These are phyloP conservation scores for Protosalanx chinensis DNA, from an alignment of 2,797 vertebrate genomes.

Conservation along the genomic window DNA sequence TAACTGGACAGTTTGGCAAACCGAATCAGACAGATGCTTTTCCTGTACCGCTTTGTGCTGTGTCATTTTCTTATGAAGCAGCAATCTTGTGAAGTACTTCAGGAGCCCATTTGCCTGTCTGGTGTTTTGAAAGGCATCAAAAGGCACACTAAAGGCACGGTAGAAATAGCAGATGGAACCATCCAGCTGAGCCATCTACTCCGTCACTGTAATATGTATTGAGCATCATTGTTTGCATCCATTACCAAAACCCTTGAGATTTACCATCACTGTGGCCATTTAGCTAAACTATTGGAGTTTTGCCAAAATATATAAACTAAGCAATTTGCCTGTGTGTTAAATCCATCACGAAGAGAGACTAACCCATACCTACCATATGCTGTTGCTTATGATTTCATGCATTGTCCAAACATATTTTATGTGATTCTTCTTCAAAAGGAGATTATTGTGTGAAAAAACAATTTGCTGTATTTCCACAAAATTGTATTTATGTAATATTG, in stretches of 20 bases:
- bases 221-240: not conserved
- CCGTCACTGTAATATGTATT: slow-evolving; percentile 39
- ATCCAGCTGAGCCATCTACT: slow-evolving; percentile 44
- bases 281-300: not conserved
- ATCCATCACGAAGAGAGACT: not conserved
- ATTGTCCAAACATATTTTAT: too few relatives aligned
- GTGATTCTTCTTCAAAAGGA: too few relatives aligned
- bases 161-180: slow-evolving; percentile 31
- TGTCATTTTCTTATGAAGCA: slow-evolving; percentile 25
- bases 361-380: not conserved
- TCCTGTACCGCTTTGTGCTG: slow-evolving; percentile 32
- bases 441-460: too few relatives aligned
- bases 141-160: slow-evolving; percentile 44
- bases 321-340: not conserved
- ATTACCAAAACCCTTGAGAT: not conserved
- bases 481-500: too few relatives aligned
- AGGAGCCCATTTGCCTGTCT: slow-evolving; percentile 46
- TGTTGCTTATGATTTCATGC: too few relatives aligned
- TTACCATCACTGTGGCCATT: not conserved
- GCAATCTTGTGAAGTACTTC: slow-evolving; percentile 58
- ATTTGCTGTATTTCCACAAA: too few relatives aligned
- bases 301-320: not conserved
- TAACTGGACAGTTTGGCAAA: slow-evolving; percentile 29
- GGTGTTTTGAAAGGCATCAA: slow-evolving; percentile 52
- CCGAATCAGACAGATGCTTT: slow-evolving; percentile 42